Evolutionary conservation across 2,888 invertebrate genomes (phyloP).

Genomic region (Hypena proboscidalis): DNA sequence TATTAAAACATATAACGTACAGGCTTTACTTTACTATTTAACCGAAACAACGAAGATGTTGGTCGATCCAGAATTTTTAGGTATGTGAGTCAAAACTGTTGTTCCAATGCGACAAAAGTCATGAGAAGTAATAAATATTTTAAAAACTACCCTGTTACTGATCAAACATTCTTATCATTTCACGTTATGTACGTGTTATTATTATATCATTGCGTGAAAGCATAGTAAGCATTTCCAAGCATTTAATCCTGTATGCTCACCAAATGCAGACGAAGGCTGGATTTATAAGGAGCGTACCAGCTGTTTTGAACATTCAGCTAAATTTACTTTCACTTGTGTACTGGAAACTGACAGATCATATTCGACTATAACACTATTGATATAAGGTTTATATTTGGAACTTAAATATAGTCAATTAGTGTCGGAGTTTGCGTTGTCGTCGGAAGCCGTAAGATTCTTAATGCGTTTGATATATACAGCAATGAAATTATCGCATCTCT

Average conservation of each 20-base stretch:
- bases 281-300: conserved; percentile 43
- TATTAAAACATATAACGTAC: no score
- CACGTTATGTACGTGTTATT: conserved; percentile 15
- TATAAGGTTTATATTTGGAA: conserved; percentile 14
- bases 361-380: conserved; percentile 3
- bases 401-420: conserved; percentile 30
- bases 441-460: conserved; percentile 20
- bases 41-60: no score
- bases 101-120: no score
- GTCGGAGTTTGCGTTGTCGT: conserved; percentile 26
- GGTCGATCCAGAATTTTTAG: no score
- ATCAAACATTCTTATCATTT: conserved; percentile 1
- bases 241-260: conserved; percentile 43
- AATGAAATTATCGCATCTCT: conserved; percentile 19
- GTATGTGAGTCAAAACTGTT: no score
- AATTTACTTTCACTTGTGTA: conserved; percentile 30
- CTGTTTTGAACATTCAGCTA: conserved; percentile 44
- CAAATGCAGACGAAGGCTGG: conserved; percentile 43
- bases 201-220: conserved; percentile 21
- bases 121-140: no score
- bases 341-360: conserved; percentile 4
- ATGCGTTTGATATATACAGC: conserved; percentile 13
- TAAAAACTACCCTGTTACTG: no score
- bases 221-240: conserved; percentile 17
- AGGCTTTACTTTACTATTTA: no score